These are phyloP conservation scores for Coregonus suidteri DNA, from an alignment of 2,797 vertebrate genomes.

Conservation along the genomic window DNA sequence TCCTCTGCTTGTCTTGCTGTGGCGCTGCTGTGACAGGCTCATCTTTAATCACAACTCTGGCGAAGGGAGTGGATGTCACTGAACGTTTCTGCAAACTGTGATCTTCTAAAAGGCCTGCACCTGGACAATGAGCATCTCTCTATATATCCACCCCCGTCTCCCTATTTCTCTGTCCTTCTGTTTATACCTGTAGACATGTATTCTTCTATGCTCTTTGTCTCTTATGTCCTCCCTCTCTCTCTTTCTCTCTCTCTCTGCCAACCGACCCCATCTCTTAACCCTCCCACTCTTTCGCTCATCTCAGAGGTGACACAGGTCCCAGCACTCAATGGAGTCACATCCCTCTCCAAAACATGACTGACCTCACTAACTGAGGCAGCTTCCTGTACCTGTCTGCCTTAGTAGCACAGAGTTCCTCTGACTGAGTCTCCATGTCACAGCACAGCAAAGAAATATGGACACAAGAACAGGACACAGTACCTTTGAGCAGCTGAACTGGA, in stretches of 20 bases:
- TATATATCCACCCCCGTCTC: background rate
- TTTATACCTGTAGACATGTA: background rate
- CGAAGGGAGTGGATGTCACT: constrained; percentile 29
- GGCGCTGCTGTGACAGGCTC: constrained; percentile 51
- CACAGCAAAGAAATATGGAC: background rate
- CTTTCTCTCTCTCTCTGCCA: background rate
- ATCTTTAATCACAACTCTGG: constrained; percentile 63
- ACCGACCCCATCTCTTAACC: background rate
- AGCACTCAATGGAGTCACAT: background rate
- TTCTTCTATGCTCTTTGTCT: background rate
- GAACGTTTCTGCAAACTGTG: constrained; percentile 56
- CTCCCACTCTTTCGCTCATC: constrained; percentile 7
- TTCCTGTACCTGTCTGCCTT: constrained; percentile 37
- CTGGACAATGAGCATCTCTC: constrained; percentile 6
- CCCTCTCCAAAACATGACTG: constrained; percentile 10
- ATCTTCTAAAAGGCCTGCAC: constrained; percentile 45
- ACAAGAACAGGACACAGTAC: background rate
- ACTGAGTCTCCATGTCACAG: constrained; percentile 34
- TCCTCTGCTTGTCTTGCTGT: constrained; percentile 51
- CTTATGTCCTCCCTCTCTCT: background rate
- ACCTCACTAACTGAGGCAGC: constrained; percentile 20
- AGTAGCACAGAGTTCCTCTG: constrained; percentile 47
- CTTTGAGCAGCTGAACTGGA: background rate
- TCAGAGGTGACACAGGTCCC: background rate
- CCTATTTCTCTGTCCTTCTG: constrained; percentile 2